These are phyloP conservation scores for Myiotriccus ornatus DNA, from an alignment of 2,797 vertebrate genomes.

Conservation along the genomic window DNA sequence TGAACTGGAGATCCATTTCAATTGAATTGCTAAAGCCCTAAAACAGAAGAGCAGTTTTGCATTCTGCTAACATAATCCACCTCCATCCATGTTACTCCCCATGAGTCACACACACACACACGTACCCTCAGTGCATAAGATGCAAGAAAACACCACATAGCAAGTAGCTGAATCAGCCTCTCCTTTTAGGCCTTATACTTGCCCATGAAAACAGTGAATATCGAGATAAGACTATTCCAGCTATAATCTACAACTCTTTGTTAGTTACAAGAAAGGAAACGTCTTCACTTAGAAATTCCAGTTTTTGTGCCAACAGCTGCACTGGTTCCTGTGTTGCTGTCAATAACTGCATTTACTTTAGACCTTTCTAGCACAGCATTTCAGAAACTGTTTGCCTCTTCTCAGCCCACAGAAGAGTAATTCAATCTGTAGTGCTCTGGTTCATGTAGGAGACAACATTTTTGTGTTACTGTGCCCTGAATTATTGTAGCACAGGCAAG, in stretches of 20 bases:
- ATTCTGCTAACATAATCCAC: conserved; percentile 50
- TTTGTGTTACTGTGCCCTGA: neutral
- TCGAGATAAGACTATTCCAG: neutral
- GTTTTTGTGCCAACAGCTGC: neutral
- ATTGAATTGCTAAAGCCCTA: conserved; percentile 5
- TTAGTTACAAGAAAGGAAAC: neutral
- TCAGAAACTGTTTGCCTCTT: neutral
- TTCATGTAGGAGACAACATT: neutral
- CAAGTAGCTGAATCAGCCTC: neutral
- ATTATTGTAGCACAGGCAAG: neutral
- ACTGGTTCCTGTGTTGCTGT: neutral
- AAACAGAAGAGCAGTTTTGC: conserved; percentile 31
- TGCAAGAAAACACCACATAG: neutral
- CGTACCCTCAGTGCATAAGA: neutral
- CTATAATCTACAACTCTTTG: neutral
- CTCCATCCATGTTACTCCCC: conserved; percentile 30
- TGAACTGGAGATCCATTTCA: conserved; percentile 57
- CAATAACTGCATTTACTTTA: neutral
- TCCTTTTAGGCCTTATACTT: neutral
- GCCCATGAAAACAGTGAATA: neutral
- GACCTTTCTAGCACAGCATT: neutral
- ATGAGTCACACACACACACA: neutral
- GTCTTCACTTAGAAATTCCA: neutral
- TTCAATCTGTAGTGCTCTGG: neutral
- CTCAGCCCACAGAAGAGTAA: neutral